Conservation (phyloP, 2,113 vertebrate genomes). For the Pomatostomus ruficeps region DNA sequence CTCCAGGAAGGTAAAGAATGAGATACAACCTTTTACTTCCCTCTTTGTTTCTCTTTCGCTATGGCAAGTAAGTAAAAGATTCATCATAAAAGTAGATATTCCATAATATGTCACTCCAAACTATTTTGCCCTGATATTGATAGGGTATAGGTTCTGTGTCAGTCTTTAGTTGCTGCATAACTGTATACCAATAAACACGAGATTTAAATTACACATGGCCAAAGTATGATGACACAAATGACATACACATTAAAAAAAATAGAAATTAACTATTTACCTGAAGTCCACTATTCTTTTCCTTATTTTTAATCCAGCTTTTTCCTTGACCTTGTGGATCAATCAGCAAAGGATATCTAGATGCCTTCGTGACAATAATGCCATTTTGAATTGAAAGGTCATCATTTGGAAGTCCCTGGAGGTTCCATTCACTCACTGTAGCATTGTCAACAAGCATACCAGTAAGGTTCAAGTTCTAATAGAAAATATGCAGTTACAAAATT, state of each 20-base stretch:
- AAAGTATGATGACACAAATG: background rate
- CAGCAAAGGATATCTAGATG: slow-evolving; percentile 80
- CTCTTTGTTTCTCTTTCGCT: background rate
- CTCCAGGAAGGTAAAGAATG: background rate
- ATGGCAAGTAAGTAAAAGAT: background rate
- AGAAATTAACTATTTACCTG: slow-evolving; percentile 65
- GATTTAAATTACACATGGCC: background rate
- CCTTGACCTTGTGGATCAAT: slow-evolving; percentile 87
- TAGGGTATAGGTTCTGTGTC: background rate
- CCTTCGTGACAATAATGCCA: slow-evolving; percentile 83
- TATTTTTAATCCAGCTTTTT: slow-evolving; percentile 85
- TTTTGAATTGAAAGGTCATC: slow-evolving; percentile 86
- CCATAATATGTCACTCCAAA: background rate
- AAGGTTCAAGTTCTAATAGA: slow-evolving; percentile 77
- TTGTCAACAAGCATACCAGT: slow-evolving; percentile 80
- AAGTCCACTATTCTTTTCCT: slow-evolving; percentile 75
- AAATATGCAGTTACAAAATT: background rate
- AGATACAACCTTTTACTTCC: background rate
- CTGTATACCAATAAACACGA: background rate
- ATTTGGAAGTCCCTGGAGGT: slow-evolving; percentile 80
- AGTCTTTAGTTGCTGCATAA: background rate
- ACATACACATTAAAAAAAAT: background rate
- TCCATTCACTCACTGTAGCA: slow-evolving; percentile 80
- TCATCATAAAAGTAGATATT: background rate
- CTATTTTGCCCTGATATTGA: background rate